phyloP scores from a whole-genome alignment of 2,797 vertebrate genomes.

The Centroberyx gerrardi region DNA sequence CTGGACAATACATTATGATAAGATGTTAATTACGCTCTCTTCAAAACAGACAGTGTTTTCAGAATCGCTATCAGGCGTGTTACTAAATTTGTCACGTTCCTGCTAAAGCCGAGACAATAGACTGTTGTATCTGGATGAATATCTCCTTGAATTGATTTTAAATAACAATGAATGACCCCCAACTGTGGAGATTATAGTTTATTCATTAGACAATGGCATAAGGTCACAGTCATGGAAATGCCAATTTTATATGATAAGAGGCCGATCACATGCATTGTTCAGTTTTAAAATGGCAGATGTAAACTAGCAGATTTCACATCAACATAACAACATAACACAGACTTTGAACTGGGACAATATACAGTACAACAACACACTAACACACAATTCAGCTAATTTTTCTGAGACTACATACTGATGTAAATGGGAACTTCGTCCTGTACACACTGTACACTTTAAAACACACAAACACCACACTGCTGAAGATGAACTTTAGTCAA shows the following conservation, averaged over 20 bases:
- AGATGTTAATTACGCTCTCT: slow-evolving; percentile 16
- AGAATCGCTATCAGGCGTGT: slow-evolving; percentile 6
- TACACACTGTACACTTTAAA: no score
- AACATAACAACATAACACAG: no score
- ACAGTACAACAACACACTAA: no score
- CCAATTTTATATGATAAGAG: slow-evolving; percentile 5
- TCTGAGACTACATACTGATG: no score
- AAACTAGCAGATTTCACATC: not conserved
- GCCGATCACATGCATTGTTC: not conserved
- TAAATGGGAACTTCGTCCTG: no score
- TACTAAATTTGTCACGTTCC: slow-evolving; percentile 32
- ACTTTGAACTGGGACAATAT: no score
- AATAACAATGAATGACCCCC: not conserved
- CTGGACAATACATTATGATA: slow-evolving; percentile 20
- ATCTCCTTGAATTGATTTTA: slow-evolving; percentile 36
- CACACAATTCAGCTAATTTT: no score
- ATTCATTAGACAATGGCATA: slow-evolving; percentile 31
- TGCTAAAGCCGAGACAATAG: slow-evolving; percentile 14
- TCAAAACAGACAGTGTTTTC: slow-evolving; percentile 14
- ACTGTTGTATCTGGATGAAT: slow-evolving; percentile 14
- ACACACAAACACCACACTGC: no score
- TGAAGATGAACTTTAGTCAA: no score
- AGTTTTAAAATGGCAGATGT: not conserved
- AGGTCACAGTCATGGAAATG: slow-evolving; percentile 5
- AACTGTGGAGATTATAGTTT: slow-evolving; percentile 34